These are phyloP conservation scores for Theocolax elegans DNA, from an alignment of 1,140 invertebrate species.

Conservation along the genomic window DNA sequence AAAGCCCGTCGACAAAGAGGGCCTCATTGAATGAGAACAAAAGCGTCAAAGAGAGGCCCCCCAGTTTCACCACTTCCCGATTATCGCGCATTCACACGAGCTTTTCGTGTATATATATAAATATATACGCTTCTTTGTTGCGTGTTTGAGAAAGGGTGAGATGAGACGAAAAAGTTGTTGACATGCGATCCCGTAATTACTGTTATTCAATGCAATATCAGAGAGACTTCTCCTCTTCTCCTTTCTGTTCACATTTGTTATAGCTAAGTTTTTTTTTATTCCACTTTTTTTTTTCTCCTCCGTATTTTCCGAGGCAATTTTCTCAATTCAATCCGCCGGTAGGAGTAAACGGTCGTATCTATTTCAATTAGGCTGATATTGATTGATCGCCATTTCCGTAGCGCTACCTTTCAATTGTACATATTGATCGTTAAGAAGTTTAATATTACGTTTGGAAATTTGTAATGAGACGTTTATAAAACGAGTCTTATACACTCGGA, in stretches of 20 bases:
- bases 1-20: background rate
- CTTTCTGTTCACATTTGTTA: too few species aligned
- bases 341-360: background rate
- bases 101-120: too few species aligned
- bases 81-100: background rate
- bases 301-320: conserved; percentile 21
- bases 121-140: conserved; percentile 28
- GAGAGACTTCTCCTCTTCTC: background rate
- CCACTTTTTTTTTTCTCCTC: background rate
- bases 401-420: too few species aligned
- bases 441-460: too few species aligned
- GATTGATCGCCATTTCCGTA: conserved; percentile 28
- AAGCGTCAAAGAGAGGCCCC: background rate
- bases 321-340: conserved; percentile 26
- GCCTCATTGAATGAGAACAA: background rate
- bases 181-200: conserved; percentile 41
- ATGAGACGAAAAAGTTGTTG: conserved; percentile 25
- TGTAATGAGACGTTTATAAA: too few species aligned
- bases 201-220: conserved; percentile 19
- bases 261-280: background rate
- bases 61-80: background rate
- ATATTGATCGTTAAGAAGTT: too few species aligned
- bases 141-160: conserved; percentile 21
- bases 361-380: conserved; percentile 30
- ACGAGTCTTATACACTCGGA: too few species aligned